phyloP scores from a whole-genome alignment of 2,797 vertebrate genomes.

The Sarcoramphus papa region DNA sequence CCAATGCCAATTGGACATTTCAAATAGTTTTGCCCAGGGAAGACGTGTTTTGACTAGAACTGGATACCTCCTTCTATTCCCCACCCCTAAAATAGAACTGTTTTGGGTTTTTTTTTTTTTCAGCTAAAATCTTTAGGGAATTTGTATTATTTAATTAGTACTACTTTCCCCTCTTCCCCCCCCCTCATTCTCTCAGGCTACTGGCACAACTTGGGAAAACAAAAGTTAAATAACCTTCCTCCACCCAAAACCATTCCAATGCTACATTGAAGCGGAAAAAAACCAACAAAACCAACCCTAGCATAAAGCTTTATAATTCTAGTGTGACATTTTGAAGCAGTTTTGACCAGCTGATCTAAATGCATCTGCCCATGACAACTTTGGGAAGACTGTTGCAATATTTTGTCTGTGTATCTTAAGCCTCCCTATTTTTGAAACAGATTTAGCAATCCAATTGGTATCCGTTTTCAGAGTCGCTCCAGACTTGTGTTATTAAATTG shows the following conservation, averaged over 20 bases:
- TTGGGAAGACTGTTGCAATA: background rate
- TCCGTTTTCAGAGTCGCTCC: background rate
- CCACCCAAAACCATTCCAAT: background rate
- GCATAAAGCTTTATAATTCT: background rate
- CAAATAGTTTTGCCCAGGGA: background rate
- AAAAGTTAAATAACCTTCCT: background rate
- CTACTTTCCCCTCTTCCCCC: background rate
- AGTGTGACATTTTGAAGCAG: background rate
- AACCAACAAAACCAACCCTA: background rate
- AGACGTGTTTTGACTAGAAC: background rate
- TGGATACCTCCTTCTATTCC: background rate
- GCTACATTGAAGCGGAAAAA: rapidly evolving
- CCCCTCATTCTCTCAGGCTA: background rate
- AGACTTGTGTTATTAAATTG: background rate
- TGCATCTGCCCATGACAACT: background rate
- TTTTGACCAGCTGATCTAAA: background rate
- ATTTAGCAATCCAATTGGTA: background rate
- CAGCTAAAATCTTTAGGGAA: background rate
- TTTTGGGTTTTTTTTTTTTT: background rate
- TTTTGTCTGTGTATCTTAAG: background rate
- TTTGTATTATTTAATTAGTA: background rate
- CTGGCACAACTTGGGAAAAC: background rate
- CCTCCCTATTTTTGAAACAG: background rate
- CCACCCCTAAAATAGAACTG: background rate
- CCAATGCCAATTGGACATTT: background rate